These are phyloP conservation scores for Caenorhabditis inopinata DNA, from an alignment of 1,140 invertebrate species.

Conservation along the genomic window DNA sequence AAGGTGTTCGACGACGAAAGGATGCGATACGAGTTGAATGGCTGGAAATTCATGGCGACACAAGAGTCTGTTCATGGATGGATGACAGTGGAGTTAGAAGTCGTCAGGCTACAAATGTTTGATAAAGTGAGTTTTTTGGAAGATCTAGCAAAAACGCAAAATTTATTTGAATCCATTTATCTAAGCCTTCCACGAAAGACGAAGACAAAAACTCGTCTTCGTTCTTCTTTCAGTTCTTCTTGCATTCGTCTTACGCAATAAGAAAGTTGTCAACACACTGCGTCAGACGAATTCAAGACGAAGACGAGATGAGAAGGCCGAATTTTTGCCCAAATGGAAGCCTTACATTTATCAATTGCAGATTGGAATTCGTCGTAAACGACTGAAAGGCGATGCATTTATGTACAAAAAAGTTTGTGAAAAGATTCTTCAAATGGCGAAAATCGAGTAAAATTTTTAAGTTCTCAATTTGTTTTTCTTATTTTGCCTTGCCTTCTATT, in stretches of 20 bases:
- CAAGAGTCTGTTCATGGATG: slow-evolving; percentile 69
- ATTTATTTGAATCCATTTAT: no score
- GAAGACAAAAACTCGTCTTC: no score
- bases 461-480: background rate
- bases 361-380: slow-evolving; percentile 76
- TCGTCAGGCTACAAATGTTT: slow-evolving; percentile 71
- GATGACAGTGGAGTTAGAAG: slow-evolving; percentile 78
- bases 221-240: no score
- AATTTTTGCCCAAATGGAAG: no score
- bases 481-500: background rate
- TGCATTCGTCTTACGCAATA: no score
- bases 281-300: no score
- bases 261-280: no score
- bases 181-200: no score
- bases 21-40: slow-evolving; percentile 45
- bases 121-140: slow-evolving; percentile 54
- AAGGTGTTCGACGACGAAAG: slow-evolving; percentile 44
- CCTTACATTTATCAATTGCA: background rate
- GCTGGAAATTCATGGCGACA: slow-evolving; percentile 49
- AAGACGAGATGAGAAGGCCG: no score
- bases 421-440: slow-evolving; percentile 41
- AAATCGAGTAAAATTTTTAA: slow-evolving; percentile 7
- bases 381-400: slow-evolving; percentile 81
- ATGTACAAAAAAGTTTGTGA: slow-evolving; percentile 82
- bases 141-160: no score